phyloP scores from a whole-genome alignment of 2,888 invertebrate genomes.

The Hemistola chrysoprasaria region DNA sequence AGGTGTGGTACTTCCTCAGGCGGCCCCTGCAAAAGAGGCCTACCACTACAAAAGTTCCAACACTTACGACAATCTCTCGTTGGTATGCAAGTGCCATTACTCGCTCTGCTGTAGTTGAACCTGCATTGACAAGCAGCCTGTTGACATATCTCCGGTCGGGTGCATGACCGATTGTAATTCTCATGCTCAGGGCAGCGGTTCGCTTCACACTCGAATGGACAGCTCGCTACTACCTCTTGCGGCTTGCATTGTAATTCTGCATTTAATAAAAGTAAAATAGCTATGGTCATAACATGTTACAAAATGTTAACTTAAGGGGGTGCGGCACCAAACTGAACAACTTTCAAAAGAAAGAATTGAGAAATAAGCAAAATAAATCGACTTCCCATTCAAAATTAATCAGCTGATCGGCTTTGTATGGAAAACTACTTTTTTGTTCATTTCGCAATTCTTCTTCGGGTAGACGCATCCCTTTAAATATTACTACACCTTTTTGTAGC shows the following conservation, averaged over 20 bases:
- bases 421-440: no score
- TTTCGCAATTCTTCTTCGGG: no score
- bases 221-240: slow-evolving; percentile 25
- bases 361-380: no score
- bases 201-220: slow-evolving; percentile 27
- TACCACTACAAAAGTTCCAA: not conserved
- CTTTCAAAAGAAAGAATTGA: no score
- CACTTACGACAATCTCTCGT: slow-evolving; percentile 28
- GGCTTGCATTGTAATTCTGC: slow-evolving; percentile 25
- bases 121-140: slow-evolving; percentile 27
- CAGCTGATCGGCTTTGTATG: no score
- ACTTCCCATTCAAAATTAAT: no score
- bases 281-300: no score
- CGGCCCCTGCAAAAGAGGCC: not conserved
- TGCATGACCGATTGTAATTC: slow-evolving; percentile 18
- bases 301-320: no score
- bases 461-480: no score
- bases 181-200: slow-evolving; percentile 24
- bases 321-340: no score
- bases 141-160: slow-evolving; percentile 8
- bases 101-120: slow-evolving; percentile 28
- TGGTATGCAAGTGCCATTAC: slow-evolving; percentile 30
- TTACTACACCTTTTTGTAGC: no score
- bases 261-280: not conserved
- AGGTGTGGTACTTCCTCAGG: not conserved